Conservation (phyloP, 2,797 vertebrate species). For the Mormyrops boulengeri region DNA sequence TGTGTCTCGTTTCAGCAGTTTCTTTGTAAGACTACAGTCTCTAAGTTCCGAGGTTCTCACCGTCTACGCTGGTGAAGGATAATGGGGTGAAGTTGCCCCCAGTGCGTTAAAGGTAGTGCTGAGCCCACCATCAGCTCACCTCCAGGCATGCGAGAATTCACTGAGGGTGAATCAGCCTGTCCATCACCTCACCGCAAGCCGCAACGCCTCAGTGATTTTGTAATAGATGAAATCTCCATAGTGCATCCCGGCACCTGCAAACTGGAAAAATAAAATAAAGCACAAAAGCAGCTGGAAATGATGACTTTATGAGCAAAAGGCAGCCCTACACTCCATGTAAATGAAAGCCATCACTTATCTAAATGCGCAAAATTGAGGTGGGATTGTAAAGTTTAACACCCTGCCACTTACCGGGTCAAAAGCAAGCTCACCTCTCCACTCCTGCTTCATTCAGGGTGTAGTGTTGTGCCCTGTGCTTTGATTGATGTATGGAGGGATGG, state of each 20-base stretch:
- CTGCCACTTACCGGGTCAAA: slow-evolving; percentile 29
- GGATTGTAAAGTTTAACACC: slow-evolving; percentile 42
- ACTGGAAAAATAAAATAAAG: slow-evolving; percentile 27
- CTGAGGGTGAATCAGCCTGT: background rate
- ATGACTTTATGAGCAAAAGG: slow-evolving; percentile 59
- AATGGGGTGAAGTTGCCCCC: background rate
- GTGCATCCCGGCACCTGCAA: slow-evolving; percentile 42
- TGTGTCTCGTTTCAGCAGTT: background rate
- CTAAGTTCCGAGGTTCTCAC: background rate
- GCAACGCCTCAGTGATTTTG: slow-evolving; percentile 28
- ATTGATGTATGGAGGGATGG: background rate
- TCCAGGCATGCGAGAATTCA: background rate
- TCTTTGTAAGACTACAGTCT: background rate
- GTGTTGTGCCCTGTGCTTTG: background rate
- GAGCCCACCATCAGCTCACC: background rate
- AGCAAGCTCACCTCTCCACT: background rate
- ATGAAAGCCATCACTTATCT: slow-evolving; percentile 53
- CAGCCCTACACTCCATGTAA: slow-evolving; percentile 49
- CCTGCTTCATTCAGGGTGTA: too few species aligned
- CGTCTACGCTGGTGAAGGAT: background rate
- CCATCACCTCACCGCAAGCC: background rate
- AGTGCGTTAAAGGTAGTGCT: background rate
- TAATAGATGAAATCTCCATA: slow-evolving; percentile 31
- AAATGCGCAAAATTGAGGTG: slow-evolving; percentile 54
- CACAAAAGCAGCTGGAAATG: slow-evolving; percentile 50